Conservation (phyloP, 2,113 vertebrate genomes). For the Hassar affinis region DNA sequence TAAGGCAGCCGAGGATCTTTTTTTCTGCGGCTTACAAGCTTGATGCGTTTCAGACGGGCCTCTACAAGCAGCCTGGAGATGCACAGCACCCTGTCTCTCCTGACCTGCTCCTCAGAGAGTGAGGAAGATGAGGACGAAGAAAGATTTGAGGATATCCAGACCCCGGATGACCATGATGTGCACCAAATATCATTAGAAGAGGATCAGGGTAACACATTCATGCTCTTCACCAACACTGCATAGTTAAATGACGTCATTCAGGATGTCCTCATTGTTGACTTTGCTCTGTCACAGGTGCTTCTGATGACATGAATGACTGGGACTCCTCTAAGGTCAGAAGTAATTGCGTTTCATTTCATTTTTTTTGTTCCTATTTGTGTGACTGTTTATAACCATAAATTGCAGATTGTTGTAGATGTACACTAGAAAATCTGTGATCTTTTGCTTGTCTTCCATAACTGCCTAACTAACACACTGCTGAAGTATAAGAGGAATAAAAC, state of each 20-base stretch:
- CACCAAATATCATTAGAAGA: conserved; percentile 69
- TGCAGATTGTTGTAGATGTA: background rate
- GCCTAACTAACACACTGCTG: background rate
- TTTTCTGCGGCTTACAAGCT: background rate
- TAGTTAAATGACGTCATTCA: background rate
- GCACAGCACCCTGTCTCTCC: conserved; percentile 67
- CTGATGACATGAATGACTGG: conserved; percentile 63
- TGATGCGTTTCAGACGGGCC: background rate
- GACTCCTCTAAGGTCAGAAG: conserved; percentile 58
- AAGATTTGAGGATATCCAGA: conserved; percentile 59
- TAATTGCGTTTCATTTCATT: background rate
- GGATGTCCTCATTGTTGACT: background rate
- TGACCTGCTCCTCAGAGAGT: conserved; percentile 82
- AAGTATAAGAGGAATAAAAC: background rate
- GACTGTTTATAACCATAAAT: background rate
- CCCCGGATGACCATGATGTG: conserved; percentile 49
- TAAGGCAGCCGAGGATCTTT: background rate
- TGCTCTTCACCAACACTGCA: conserved; percentile 10
- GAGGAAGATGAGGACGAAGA: conserved; percentile 81
- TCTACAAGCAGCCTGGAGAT: conserved; percentile 69
- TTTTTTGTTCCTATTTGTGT: background rate
- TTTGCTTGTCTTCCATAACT: background rate
- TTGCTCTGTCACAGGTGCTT: conserved; percentile 54
- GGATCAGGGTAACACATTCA: conserved; percentile 65
- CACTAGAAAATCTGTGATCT: background rate